Base-by-base conservation (phyloP, 2,888 invertebrate species). In the Dasypolia templi region DNA sequence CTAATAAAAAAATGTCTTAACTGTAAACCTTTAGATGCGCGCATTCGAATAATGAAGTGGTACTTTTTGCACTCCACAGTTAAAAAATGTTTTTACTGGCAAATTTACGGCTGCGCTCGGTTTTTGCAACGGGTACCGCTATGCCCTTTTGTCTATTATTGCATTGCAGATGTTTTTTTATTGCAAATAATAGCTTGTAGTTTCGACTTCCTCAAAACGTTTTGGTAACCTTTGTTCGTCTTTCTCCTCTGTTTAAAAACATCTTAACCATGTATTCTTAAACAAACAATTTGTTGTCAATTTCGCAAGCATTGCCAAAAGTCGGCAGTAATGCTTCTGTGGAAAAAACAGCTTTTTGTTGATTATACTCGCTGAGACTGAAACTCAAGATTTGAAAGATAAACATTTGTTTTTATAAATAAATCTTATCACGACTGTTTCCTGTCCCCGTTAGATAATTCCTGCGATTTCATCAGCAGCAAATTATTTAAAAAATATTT, bases 61-160 rank as follows among this genome's bases (percentile, higher is more conserved):
- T 86, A 90, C 92, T 90, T 93, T 94, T 94, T 93, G 89, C 88
- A 62, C 82, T 68, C 68, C 67, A 71, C 53, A 46, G 49, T 71
- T 79, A 86, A 88, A 88, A 89, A 86, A 88, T 22, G 2, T 72
- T 90, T 93, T 92, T 93, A 91, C 91, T 92, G 88, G 88, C 86
- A 89, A 92, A 92, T 92, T 93, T 94, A 94, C 89, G 91, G 86
- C 79, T 74, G 84, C 88, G 87, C 92, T 91, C 89, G 86, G 75
- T 87, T 92, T 93, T 90, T 83, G 92, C 93, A 94, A 94, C 94
- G 94, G 94, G 94, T 93, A 92, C 92, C 87, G 86, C 75, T 78
- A 81, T 79, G 85, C 75, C 82, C 89, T 87, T 90, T 94, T 94
- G 93, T 94, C 90, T 92, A 91, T 86, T 85, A 87, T 86, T 87